Evolutionary conservation across 2,113 vertebrate genomes (phyloP).

Genomic region (Conger conger): DNA sequence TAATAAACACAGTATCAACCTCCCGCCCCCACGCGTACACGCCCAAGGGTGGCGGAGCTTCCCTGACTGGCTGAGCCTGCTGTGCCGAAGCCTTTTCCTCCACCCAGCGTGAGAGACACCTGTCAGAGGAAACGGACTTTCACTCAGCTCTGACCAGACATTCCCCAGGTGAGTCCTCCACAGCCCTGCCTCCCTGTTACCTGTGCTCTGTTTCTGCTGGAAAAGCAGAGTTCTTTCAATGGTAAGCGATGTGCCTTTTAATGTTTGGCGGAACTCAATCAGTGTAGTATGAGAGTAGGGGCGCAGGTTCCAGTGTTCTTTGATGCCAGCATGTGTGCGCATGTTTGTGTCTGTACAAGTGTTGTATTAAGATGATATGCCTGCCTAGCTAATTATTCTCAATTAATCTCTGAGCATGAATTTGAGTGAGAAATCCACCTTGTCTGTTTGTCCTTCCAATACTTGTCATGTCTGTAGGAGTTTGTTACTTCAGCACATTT

Average conservation of each 20-base stretch:
- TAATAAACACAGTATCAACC: slow-evolving; percentile 8
- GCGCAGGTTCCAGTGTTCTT: neutral
- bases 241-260: neutral
- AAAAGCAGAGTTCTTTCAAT: neutral
- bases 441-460: slow-evolving; percentile 38
- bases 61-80: slow-evolving; percentile 65
- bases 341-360: neutral
- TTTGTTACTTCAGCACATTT: neutral
- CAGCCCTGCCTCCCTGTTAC: neutral
- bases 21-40: slow-evolving; percentile 30
- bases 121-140: slow-evolving; percentile 48
- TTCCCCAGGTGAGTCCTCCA: slow-evolving; percentile 1
- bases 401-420: slow-evolving; percentile 33
- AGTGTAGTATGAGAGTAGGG: neutral
- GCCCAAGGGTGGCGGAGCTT: slow-evolving; percentile 37
- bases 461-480: slow-evolving; percentile 3
- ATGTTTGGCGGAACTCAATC: neutral
- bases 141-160: neutral
- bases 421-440: neutral
- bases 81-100: slow-evolving; percentile 46
- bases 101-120: slow-evolving; percentile 56
- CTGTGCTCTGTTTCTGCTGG: neutral
- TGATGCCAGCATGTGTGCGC: neutral
- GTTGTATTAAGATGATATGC: neutral
- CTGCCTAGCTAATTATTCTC: neutral